phyloP scores from a whole-genome alignment of 2,888 invertebrate genomes.

The Lycaena phlaeas region DNA sequence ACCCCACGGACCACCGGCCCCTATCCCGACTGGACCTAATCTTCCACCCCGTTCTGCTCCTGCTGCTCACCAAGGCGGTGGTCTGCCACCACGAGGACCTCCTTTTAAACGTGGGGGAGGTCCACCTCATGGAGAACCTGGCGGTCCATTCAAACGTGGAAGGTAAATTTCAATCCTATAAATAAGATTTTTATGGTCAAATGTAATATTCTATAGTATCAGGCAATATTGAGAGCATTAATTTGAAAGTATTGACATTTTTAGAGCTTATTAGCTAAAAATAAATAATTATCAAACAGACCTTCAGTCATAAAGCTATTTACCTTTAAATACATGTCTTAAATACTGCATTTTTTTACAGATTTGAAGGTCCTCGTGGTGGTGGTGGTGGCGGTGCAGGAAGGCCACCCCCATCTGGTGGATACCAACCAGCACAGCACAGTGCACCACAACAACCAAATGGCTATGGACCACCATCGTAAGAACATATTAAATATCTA shows the following conservation, averaged over 20 bases:
- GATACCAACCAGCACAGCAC: slow-evolving; percentile 43
- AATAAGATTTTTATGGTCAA: no score
- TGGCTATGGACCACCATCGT: slow-evolving; percentile 54
- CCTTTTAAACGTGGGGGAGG: slow-evolving; percentile 52
- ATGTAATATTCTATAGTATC: no score
- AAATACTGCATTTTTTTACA: slow-evolving; percentile 16
- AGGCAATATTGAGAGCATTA: no score
- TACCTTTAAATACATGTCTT: no score
- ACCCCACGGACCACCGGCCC: slow-evolving; percentile 12
- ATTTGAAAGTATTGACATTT: no score
- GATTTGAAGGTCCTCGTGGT: slow-evolving; percentile 50
- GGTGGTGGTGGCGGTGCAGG: slow-evolving; percentile 32
- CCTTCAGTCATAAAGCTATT: no score
- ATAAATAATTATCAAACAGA: no score
- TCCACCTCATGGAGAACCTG: slow-evolving; percentile 43
- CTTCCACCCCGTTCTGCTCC: slow-evolving; percentile 24
- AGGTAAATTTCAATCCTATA: slow-evolving; percentile 30
- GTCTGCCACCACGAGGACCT: slow-evolving; percentile 24
- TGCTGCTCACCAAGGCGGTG: slow-evolving; percentile 27
- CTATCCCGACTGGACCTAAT: slow-evolving; percentile 19
- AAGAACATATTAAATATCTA: slow-evolving; percentile 31
- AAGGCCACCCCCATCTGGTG: slow-evolving; percentile 35
- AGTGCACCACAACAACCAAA: slow-evolving; percentile 40
- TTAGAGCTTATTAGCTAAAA: no score
- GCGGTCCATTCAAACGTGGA: slow-evolving; percentile 56